Percentiles rank a stretch among this genome's conserved stretches.
Evolutionary conservation across 2,113 vertebrate species (phyloP).

Genomic region (Varanus komodoensis): DNA sequence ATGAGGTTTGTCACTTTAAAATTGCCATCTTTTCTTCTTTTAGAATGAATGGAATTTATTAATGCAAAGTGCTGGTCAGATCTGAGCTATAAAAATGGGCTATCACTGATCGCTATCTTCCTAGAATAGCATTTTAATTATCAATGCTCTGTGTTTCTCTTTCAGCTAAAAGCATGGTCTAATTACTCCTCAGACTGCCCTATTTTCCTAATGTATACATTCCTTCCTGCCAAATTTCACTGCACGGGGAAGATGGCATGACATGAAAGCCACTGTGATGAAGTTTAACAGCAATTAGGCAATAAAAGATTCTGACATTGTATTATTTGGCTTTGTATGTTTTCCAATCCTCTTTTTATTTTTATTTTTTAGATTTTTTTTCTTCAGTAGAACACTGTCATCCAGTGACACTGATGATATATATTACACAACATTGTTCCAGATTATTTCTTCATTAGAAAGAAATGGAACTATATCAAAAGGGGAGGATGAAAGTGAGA

Average conservation of each 20-base stretch:
- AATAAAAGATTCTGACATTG: slow-evolving; percentile 31
- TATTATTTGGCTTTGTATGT: background rate
- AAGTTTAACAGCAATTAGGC: slow-evolving; percentile 48
- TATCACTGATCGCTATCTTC: slow-evolving; percentile 56
- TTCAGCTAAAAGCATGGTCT: slow-evolving; percentile 37
- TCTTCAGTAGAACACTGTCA: background rate
- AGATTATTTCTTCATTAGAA: background rate
- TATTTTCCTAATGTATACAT: background rate
- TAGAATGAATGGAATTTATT: slow-evolving; percentile 22
- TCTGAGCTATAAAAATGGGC: slow-evolving; percentile 24
- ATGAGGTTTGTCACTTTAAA: background rate
- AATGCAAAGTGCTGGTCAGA: slow-evolving; percentile 13
- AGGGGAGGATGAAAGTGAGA: slow-evolving; percentile 20
- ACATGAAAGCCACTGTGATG: slow-evolving; percentile 20
- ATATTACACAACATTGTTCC: background rate
- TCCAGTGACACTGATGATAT: background rate
- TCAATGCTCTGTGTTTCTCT: slow-evolving; percentile 29
- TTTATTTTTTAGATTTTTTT: background rate
- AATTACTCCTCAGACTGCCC: slow-evolving; percentile 20
- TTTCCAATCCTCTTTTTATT: background rate
- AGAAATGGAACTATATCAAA: background rate
- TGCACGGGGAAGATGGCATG: slow-evolving; percentile 24
- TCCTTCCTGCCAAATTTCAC: background rate
- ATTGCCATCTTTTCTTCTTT: slow-evolving; percentile 7
- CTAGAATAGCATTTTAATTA: slow-evolving; percentile 20